Evolutionary conservation across 2,797 vertebrate species (phyloP).

Genomic region (Sebastolobus alascanus): DNA sequence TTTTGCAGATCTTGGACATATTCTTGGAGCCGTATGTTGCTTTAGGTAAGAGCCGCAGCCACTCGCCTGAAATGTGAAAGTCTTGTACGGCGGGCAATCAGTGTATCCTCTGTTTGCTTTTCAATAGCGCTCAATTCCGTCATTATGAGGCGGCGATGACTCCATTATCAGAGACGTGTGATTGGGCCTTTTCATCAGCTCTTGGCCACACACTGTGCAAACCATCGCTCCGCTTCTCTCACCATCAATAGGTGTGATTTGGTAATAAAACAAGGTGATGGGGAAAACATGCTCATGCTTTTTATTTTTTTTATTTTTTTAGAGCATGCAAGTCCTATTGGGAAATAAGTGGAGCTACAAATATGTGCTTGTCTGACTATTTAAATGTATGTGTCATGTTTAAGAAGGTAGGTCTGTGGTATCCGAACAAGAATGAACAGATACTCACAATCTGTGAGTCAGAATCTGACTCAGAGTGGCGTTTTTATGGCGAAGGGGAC

Average conservation of each 20-base stretch:
- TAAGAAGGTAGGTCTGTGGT: conserved; percentile 18
- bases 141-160: conserved; percentile 74
- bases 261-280: conserved; percentile 78
- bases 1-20: conserved; percentile 49
- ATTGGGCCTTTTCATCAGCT: conserved; percentile 83
- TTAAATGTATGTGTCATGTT: conserved; percentile 31
- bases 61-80: conserved; percentile 46
- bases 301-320: conserved; percentile 29
- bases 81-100: conserved; percentile 76
- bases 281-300: conserved; percentile 39
- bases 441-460: background rate
- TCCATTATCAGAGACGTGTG: conserved; percentile 77
- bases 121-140: conserved; percentile 79
- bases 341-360: conserved; percentile 25
- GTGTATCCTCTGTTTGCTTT: conserved; percentile 75
- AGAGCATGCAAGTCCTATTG: conserved; percentile 5
- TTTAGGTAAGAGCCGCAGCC: conserved; percentile 45
- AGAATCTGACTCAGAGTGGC: conserved; percentile 11
- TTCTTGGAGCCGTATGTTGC: conserved; percentile 25
- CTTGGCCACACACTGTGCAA: conserved; percentile 77
- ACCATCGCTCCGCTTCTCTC: conserved; percentile 65
- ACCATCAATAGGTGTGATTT: conserved; percentile 84
- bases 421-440: conserved; percentile 40
- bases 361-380: conserved; percentile 15
- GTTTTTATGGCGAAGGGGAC: conserved; percentile 19